Evolutionary conservation across 2,113 vertebrate species (phyloP).

Genomic region (Machaerirhynchus nigripectus): DNA sequence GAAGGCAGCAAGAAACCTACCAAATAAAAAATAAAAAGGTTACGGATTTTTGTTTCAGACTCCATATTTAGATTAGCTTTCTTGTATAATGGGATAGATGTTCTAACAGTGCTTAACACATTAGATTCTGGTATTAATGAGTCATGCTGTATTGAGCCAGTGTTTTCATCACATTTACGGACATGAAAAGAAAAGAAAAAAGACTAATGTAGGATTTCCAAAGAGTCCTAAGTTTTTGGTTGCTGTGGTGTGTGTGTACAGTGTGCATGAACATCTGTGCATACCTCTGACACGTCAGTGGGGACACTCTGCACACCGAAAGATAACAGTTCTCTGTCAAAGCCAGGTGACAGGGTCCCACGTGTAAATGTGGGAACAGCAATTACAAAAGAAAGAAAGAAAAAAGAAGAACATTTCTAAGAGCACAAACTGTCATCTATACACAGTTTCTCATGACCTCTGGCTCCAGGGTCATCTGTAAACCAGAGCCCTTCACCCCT

Average conservation of each 20-base stretch:
- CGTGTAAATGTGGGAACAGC: neutral
- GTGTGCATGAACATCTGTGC: neutral
- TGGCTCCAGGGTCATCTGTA: neutral
- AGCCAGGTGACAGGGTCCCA: neutral
- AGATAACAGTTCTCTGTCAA: neutral
- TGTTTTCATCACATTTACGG: neutral
- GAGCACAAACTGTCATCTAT: neutral
- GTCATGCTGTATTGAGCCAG: neutral
- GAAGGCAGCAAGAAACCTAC: slow-evolving; percentile 11
- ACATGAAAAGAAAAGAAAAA: neutral
- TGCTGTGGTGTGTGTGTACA: fast-evolving
- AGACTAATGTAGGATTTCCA: neutral
- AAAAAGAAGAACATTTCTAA: neutral
- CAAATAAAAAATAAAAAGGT: slow-evolving; percentile 12
- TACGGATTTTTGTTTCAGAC: slow-evolving; percentile 37
- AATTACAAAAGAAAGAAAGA: neutral
- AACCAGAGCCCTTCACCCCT: neutral
- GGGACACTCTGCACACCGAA: neutral
- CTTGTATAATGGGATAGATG: neutral
- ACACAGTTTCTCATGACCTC: neutral
- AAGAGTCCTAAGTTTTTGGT: neutral
- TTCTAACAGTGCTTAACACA: slow-evolving; percentile 25
- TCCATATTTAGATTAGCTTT: slow-evolving; percentile 34
- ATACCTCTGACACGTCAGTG: neutral
- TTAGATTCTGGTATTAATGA: slow-evolving; percentile 20